Base-by-base conservation (phyloP, 2,113 vertebrate species). In the Oreochromis spilurus region DNA sequence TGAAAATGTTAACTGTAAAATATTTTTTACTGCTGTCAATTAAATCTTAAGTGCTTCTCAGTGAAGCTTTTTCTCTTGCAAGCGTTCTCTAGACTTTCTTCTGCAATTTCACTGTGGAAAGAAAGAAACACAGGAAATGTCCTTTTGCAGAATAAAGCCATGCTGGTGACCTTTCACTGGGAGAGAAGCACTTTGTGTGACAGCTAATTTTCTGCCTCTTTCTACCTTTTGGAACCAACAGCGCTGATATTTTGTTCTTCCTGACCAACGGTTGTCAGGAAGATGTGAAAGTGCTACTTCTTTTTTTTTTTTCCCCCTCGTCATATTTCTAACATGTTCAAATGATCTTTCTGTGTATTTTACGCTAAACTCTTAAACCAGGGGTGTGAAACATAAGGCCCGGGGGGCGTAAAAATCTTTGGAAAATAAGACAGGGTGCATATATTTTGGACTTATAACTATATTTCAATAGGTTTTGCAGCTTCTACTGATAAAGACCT, bases 11-110 rank as follows among this genome's bases (percentile, higher is more conserved):
- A 50, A n/a, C 45, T 31, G 26, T 77, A 31, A 52, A 52, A 77
- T 77, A 52, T 50, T 31, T 50, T 75, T 77, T 77, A 50, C 34
- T 77, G 72, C 72, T 13, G 72, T 77, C 43, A 77, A n/a, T 50
- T 77, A 50, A 50, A 50, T 31, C 16, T 13, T 31, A 50, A 77
- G 70, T 50, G 45, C 26, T 77, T 50, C 26, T 50, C 17, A 2
- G 43, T 29, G 26, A 50, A 29, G 24, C 38, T 16, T 24, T 70
- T 43, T 70, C 21, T 43, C 5, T 0, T 43, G 7, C 21, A 45
- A 17, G 70, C 26, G 21, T 48, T 29, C 16, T 75, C 11, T 75
- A 48, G 43, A 50, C 4, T 50, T 77, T 31, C 26, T 77, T 77
- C 16, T 31, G 43, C 4, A 8, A 50, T 31, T 77, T 77, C 24